Evolutionary conservation across 2,113 vertebrate species (phyloP).

Genomic region (Theristicus caerulescens): DNA sequence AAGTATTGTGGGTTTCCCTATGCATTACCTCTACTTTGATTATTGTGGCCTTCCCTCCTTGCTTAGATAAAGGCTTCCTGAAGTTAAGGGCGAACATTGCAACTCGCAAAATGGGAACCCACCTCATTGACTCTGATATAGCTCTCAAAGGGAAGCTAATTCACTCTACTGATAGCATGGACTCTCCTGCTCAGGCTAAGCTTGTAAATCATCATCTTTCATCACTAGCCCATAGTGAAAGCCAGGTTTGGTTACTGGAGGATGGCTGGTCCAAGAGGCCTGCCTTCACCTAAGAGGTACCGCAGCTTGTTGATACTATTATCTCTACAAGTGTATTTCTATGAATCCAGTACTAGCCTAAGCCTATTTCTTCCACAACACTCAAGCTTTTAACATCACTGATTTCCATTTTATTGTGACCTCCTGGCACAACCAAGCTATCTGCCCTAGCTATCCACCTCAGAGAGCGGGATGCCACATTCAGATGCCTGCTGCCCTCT

Average conservation of each 20-base stretch:
- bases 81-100: neutral
- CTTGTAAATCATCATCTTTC: neutral
- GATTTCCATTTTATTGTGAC: neutral
- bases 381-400: neutral
- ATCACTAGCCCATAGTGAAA: neutral
- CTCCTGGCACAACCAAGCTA: neutral
- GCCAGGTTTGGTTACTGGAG: neutral
- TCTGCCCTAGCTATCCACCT: neutral
- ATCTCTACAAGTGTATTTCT: neutral
- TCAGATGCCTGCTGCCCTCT: neutral
- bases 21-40: neutral
- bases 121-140: neutral
- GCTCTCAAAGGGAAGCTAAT: neutral
- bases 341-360: neutral
- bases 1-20: neutral
- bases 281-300: neutral
- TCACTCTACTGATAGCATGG: neutral
- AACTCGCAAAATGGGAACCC: neutral
- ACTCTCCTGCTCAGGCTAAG: neutral
- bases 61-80: slow-evolving; percentile 23
- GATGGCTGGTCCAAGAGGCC: neutral
- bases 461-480: neutral
- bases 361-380: neutral
- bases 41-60: neutral
- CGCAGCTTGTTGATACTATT: neutral